These are phyloP conservation scores for Heteromyza rotundicornis DNA, from an alignment of 2,888 invertebrate species.

Conservation along the genomic window DNA sequence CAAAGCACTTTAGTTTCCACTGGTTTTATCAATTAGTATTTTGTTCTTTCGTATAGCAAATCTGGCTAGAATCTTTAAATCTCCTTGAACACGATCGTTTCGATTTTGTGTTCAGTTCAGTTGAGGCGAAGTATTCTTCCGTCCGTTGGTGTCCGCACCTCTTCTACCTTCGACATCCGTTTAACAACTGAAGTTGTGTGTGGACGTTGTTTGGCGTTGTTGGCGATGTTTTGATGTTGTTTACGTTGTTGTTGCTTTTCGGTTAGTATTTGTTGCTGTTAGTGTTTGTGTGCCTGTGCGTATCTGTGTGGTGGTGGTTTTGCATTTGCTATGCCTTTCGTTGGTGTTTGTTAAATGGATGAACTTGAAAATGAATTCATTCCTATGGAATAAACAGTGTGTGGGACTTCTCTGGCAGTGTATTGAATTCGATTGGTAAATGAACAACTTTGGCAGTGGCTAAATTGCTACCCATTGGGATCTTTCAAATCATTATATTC, in stretches of 20 bases:
- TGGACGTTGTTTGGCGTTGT: conserved; percentile 47
- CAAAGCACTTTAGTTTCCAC: background rate
- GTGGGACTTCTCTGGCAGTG: too few species aligned
- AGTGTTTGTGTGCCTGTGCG: background rate
- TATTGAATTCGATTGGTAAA: background rate
- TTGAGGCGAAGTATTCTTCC: too few species aligned
- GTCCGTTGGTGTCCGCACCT: conserved; percentile 42
- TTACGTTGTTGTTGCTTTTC: background rate
- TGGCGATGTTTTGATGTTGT: conserved; percentile 12
- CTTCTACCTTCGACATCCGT: conserved; percentile 56
- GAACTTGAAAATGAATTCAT: conserved; percentile 22
- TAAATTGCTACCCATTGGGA: too few species aligned
- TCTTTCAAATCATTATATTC: too few species aligned
- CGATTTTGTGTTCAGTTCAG: background rate
- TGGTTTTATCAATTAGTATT: too few species aligned
- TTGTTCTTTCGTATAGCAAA: too few species aligned
- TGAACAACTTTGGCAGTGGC: too few species aligned
- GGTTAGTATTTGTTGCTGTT: background rate
- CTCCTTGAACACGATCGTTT: background rate
- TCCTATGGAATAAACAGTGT: too few species aligned
- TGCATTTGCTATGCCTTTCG: conserved; percentile 2
- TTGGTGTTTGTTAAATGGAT: conserved; percentile 19
- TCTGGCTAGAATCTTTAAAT: too few species aligned
- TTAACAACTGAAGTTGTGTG: conserved; percentile 54
- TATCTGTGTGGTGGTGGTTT: background rate